phyloP scores from a whole-genome alignment of 2,113 vertebrate genomes.

The Xiphias gladius region DNA sequence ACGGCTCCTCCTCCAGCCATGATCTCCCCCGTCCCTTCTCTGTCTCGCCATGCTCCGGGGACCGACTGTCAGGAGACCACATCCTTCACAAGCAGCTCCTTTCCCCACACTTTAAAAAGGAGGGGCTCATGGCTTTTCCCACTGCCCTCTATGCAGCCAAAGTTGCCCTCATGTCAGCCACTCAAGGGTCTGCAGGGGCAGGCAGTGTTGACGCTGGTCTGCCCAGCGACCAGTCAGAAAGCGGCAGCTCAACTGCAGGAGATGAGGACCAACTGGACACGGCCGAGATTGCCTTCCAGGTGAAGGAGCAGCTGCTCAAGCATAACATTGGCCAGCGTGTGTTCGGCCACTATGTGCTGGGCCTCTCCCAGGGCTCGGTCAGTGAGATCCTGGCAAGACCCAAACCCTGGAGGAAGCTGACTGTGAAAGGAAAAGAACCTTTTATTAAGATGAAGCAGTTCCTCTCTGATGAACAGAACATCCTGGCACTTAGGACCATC shows the following conservation, averaged over 20 bases:
- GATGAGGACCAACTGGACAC: conserved; percentile 97
- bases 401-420: conserved; percentile 99
- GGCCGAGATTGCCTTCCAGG: conserved; percentile 96
- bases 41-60: conserved; percentile 85
- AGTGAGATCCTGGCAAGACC: conserved; percentile 98
- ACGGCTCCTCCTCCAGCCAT: conserved; percentile 70
- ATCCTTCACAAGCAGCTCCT: conserved; percentile 88
- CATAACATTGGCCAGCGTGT: conserved; percentile 99
- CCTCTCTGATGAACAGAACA: conserved; percentile 97
- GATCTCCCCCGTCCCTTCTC: conserved; percentile 89
- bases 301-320: conserved; percentile 98
- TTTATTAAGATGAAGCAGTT: conserved; percentile 99
- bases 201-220: conserved; percentile 81
- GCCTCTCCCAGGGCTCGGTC: conserved; percentile 97
- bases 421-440: conserved; percentile 98
- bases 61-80: conserved; percentile 85
- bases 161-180: conserved; percentile 80
- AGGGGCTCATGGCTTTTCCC: conserved; percentile 87
- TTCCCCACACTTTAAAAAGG: conserved; percentile 89
- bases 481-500: conserved; percentile 96
- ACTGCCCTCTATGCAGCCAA: conserved; percentile 90
- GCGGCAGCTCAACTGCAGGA: conserved; percentile 74
- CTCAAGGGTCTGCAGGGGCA: conserved; percentile 64
- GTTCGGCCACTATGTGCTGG: conserved; percentile 97
- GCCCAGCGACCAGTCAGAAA: conserved; percentile 87